Conservation (phyloP, 2,797 vertebrate genomes). For the Rhinella marina region DNA sequence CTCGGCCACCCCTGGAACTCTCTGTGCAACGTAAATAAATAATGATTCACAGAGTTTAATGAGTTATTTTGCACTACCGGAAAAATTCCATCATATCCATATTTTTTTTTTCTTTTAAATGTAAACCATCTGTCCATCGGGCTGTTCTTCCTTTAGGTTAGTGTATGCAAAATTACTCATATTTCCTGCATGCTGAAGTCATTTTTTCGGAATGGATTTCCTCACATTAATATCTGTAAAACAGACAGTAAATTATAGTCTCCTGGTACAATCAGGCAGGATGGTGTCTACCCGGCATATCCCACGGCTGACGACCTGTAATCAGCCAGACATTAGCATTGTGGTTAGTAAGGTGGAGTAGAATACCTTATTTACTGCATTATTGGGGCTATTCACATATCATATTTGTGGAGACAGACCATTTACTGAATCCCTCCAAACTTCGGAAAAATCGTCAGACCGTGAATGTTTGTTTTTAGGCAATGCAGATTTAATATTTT, state of each 20-base stretch:
- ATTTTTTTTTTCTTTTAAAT: conserved; percentile 40
- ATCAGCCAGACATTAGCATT: conserved; percentile 39
- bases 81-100: conserved; percentile 42
- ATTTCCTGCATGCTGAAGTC: conserved; percentile 57
- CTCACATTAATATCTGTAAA: conserved; percentile 47
- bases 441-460: conserved; percentile 3
- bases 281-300: conserved; percentile 38
- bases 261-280: conserved; percentile 44
- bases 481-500: background rate
- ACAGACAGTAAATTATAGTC: conserved; percentile 51
- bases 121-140: conserved; percentile 47
- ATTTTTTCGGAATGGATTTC: conserved; percentile 38
- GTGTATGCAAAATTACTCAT: conserved; percentile 49
- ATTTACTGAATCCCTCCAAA: background rate
- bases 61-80: conserved; percentile 46
- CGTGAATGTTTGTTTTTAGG: background rate
- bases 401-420: conserved; percentile 22
- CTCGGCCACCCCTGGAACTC: background rate
- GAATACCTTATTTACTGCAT: conserved; percentile 21
- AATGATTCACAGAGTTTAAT: conserved; percentile 40
- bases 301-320: conserved; percentile 25
- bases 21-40: conserved; percentile 19
- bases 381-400: conserved; percentile 30
- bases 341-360: conserved; percentile 42
- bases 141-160: conserved; percentile 12